Evolutionary conservation across 2,797 vertebrate species (phyloP).

Genomic region (Benthosema pterotum): DNA sequence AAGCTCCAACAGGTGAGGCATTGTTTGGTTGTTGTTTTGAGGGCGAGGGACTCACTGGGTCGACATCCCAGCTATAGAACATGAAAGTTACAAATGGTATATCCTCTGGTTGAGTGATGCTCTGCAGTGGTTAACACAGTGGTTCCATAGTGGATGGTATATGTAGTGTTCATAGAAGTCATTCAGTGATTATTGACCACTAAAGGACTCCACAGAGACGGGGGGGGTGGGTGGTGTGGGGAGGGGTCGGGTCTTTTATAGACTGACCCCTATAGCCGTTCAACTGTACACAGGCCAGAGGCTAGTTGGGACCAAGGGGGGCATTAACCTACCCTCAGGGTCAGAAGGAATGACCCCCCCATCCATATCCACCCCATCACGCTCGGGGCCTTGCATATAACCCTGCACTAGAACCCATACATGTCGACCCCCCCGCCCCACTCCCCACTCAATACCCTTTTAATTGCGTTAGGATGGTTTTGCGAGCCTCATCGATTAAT

Average conservation of each 20-base stretch:
- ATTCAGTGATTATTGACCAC: constrained; percentile 75
- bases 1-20: too few species aligned
- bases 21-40: too few species aligned
- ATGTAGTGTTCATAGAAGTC: constrained; percentile 61
- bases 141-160: constrained; percentile 36
- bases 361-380: constrained; percentile 35
- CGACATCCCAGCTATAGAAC: too few species aligned
- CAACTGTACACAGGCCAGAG: constrained; percentile 58
- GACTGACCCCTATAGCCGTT: constrained; percentile 70
- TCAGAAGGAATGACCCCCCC: constrained; percentile 37
- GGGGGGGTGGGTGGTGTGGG: not conserved
- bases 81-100: too few species aligned
- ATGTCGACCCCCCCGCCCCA: constrained; percentile 7
- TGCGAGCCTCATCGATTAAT: constrained; percentile 80
- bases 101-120: not conserved
- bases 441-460: constrained; percentile 78
- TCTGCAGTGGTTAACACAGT: constrained; percentile 41
- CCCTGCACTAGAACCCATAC: not conserved
- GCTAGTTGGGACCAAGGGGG: constrained; percentile 65
- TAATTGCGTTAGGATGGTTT: constrained; percentile 81
- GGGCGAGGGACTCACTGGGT: too few species aligned
- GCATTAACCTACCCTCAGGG: constrained; percentile 69
- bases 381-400: constrained; percentile 14
- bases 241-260: constrained; percentile 70
- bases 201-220: constrained; percentile 72